phyloP scores from a whole-genome alignment of 2,888 invertebrate genomes.

The Clunio marinus region DNA sequence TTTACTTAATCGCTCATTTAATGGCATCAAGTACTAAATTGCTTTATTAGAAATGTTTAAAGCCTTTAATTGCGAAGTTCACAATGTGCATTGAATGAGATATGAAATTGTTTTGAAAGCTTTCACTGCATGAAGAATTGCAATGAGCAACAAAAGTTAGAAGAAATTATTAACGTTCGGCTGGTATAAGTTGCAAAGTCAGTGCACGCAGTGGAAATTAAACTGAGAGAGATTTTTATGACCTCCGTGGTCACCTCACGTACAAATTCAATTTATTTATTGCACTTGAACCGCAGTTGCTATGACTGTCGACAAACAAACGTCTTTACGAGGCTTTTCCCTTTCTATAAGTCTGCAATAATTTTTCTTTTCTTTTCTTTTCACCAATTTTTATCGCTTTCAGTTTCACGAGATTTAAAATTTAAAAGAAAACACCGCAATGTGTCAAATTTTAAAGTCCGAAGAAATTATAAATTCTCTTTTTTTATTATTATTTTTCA shows the following conservation, averaged over 20 bases:
- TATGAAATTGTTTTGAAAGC: conserved; percentile 5
- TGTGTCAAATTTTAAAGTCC: too few species aligned
- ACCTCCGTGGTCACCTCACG: background rate
- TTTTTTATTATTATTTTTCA: too few species aligned
- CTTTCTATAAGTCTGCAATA: background rate
- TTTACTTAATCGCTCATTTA: conserved; percentile 14
- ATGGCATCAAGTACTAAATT: background rate
- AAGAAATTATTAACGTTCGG: conserved; percentile 4
- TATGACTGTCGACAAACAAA: background rate
- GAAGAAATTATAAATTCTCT: too few species aligned
- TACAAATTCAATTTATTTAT: background rate
- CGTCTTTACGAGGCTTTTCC: conserved; percentile 6
- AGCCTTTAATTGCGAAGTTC: background rate
- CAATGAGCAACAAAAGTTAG: background rate
- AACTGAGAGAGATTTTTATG: background rate
- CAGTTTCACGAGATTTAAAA: background rate
- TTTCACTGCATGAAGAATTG: conserved; percentile 14
- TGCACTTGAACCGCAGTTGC: conserved; percentile 21
- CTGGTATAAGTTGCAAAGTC: background rate
- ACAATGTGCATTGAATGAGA: background rate
- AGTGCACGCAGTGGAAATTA: conserved; percentile 3
- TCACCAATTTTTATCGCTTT: background rate
- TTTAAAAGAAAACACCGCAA: background rate
- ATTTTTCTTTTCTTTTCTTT: background rate
- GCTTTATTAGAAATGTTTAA: conserved; percentile 23